phyloP scores from a whole-genome alignment of 2,113 vertebrate genomes.

The Taxidea taxus region DNA sequence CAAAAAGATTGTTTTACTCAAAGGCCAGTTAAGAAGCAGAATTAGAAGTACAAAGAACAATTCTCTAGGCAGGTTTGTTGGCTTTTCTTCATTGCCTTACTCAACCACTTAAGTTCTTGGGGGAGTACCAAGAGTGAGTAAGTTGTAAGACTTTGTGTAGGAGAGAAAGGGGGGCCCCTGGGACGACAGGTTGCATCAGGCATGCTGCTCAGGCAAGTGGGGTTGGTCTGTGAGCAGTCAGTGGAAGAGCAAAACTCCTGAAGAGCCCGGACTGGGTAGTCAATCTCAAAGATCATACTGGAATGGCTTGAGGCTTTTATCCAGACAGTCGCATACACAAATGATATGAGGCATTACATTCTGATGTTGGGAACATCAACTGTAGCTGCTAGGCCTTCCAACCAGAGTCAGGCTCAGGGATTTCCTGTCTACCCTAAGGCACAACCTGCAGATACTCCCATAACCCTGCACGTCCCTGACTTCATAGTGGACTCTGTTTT shows the following conservation, averaged over 20 bases:
- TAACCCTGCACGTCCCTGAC: too few species aligned
- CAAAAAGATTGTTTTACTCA: neutral
- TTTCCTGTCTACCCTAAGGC: neutral
- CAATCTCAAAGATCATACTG: neutral
- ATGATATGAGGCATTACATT: neutral
- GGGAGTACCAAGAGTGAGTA: neutral
- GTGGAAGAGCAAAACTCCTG: neutral
- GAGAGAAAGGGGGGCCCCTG: neutral
- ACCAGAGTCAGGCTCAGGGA: neutral
- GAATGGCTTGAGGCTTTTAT: neutral
- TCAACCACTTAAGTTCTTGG: neutral
- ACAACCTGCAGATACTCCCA: fast-evolving
- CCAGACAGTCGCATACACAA: too few species aligned
- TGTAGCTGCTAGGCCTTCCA: neutral
- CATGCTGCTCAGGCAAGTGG: neutral
- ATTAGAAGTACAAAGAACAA: neutral
- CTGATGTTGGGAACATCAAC: neutral
- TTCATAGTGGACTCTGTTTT: neutral
- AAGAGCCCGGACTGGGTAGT: neutral
- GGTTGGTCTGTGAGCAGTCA: too few species aligned
- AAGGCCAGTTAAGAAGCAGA: neutral
- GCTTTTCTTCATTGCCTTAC: neutral
- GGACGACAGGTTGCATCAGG: neutral
- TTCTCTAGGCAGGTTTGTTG: neutral
- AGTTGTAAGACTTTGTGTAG: neutral